Evolutionary conservation across 1,140 invertebrate genomes (phyloP), one percentile per base, ranked within the genome.

Genomic region (Plectrocnemia conspersa): DNA sequence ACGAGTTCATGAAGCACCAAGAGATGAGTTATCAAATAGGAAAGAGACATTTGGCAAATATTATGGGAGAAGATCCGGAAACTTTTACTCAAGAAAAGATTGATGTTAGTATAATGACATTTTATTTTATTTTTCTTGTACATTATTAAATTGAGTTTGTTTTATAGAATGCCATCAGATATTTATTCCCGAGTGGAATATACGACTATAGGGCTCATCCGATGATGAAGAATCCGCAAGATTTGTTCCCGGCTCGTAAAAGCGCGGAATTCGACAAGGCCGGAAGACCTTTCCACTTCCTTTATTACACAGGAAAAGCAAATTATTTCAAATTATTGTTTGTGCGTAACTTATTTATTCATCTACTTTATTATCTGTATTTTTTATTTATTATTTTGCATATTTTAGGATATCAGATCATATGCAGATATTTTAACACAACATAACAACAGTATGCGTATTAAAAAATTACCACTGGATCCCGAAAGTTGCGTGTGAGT

Each of bases 11-110:
- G 78, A 81, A 85, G 64, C 79, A 83, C 58, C 83, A 97, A 72
- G 77, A 79, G 40, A 64, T 81, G 50, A 88, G 95, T 63, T 99
- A 85, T 73, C 83, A 93, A 66, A 84, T 94, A 65, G 96, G 97
- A 9, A 92, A 89, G 70, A 75, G 93, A 19, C 93, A 99, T 77
- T 79, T 99, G 47, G 96, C 96, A 3, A 98, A 98, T 70, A 98
- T 99, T 81, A 99, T 99, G 96, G 93, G 94, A 2, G 82, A 85
- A 70, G 85, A 97, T 78, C 82, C 85, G 1, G 85, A 91, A 59
- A 83, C 78, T 7, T 91, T 98, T 68, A 89, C 88, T 0, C 88
- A 97, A 71, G 77, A 84, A 59, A 87, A 97, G 69, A 80, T 97
- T 11, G 81, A 97, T 77, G 90, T 92, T 78, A 77, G 69, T 69